These are phyloP conservation scores for Hyposmocoma kahamanoa DNA, from an alignment of 1,140 invertebrate genomes.

Conservation along the genomic window DNA sequence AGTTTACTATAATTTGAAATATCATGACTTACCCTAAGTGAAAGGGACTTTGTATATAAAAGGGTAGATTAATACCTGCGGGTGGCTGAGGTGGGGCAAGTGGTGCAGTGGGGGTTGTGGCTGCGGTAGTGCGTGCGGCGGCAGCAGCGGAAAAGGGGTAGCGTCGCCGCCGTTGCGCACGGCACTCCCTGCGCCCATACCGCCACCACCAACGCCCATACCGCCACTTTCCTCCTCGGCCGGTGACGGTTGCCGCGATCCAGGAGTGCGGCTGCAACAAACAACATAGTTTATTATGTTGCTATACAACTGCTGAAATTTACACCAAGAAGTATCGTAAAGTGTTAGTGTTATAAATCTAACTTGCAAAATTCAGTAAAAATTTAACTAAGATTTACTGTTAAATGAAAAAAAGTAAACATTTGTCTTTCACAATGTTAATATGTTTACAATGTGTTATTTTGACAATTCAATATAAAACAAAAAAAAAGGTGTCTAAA, in stretches of 20 bases:
- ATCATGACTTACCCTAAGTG: too few species aligned
- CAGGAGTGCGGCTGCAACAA: constrained; percentile 83
- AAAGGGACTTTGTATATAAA: too few species aligned
- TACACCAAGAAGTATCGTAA: too few species aligned
- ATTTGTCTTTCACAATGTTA: too few species aligned
- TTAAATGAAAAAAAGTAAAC: too few species aligned
- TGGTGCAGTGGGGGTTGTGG: constrained; percentile 52
- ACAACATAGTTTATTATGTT: not conserved
- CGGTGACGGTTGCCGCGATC: constrained; percentile 92
- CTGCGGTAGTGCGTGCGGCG: constrained; percentile 67
- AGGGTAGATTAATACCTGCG: constrained; percentile 43
- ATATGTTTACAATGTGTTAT: too few species aligned
- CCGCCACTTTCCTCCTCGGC: constrained; percentile 85
- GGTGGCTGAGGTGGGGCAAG: constrained; percentile 49
- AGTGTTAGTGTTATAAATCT: too few species aligned
- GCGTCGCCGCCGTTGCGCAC: constrained; percentile 75
- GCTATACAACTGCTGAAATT: not conserved
- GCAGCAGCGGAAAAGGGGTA: constrained; percentile 74
- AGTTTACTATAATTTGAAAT: too few species aligned
- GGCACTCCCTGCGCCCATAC: constrained; percentile 65
- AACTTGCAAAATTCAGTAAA: too few species aligned
- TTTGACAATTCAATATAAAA: too few species aligned
- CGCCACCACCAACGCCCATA: constrained; percentile 41
- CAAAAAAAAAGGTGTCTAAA: too few species aligned
- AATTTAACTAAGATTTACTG: too few species aligned